These are phyloP conservation scores for Oncorhynchus kisutch DNA, from an alignment of 2,113 vertebrate genomes.

Conservation along the genomic window DNA sequence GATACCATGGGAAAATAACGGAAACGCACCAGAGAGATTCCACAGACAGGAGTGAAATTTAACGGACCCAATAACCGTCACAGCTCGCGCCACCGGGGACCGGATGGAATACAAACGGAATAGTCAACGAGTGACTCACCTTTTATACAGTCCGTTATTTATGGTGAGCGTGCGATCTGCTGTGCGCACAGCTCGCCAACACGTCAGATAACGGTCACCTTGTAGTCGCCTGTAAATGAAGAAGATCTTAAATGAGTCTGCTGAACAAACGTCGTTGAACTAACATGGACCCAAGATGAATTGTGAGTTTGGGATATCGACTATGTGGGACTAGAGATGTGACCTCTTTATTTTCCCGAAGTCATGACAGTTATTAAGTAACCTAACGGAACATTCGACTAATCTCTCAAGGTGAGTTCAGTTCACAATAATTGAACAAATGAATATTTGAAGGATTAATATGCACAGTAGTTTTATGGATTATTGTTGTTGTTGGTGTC, in stretches of 20 bases:
- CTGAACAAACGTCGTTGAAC: not conserved
- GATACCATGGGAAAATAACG: not conserved
- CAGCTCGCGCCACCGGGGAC: not conserved
- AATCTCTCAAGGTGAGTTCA: too few species aligned
- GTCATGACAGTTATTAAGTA: too few species aligned
- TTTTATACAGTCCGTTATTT: not conserved
- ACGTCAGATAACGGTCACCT: not conserved
- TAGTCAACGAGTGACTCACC: conserved; percentile 13
- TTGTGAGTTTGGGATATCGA: not conserved
- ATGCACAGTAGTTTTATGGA: too few species aligned
- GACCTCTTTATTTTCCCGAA: not conserved
- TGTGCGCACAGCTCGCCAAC: not conserved
- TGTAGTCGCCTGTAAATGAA: not conserved
- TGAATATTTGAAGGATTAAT: too few species aligned
- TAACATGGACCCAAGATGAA: not conserved
- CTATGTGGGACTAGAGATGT: not conserved
- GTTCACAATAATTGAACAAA: too few species aligned
- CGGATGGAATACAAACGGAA: not conserved
- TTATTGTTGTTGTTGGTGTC: too few species aligned
- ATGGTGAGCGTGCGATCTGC: not conserved
- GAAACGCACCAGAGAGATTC: not conserved
- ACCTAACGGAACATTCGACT: too few species aligned
- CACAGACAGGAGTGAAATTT: not conserved
- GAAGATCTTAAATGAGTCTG: not conserved
- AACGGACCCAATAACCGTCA: not conserved